Conservation (phyloP, 2,113 vertebrate species). For the Solenodon paradoxus region DNA sequence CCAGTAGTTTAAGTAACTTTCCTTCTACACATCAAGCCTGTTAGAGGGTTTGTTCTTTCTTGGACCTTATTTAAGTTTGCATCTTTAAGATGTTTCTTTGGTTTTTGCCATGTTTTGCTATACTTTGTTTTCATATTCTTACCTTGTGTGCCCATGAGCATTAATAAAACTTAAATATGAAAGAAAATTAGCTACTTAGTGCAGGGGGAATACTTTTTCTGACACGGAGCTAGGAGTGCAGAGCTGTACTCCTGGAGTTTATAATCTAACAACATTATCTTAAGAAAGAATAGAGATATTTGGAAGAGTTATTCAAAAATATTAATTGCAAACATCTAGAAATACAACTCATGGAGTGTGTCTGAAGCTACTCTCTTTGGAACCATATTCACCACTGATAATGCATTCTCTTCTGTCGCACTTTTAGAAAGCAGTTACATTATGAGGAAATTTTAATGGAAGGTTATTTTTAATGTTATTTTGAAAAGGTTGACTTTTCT, state of each 20-base stretch:
- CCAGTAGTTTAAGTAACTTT: background rate
- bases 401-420: background rate
- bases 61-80: background rate
- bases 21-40: background rate
- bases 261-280: background rate
- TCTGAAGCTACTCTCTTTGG: background rate
- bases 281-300: background rate
- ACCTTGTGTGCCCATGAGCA: background rate
- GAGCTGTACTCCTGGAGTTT: background rate
- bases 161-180: background rate
- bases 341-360: background rate
- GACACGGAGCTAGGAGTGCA: background rate
- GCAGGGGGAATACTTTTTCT: background rate
- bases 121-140: background rate
- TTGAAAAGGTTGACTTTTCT: background rate
- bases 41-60: background rate
- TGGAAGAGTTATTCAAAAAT: background rate
- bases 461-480: background rate
- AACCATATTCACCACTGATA: rapidly evolving
- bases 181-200: background rate
- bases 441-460: background rate
- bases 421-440: background rate
- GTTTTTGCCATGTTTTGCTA: background rate
- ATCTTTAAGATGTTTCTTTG: background rate
- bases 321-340: background rate